Evolutionary conservation across 2,113 vertebrate genomes (phyloP).

Genomic region (Gnathochromis pfefferi): DNA sequence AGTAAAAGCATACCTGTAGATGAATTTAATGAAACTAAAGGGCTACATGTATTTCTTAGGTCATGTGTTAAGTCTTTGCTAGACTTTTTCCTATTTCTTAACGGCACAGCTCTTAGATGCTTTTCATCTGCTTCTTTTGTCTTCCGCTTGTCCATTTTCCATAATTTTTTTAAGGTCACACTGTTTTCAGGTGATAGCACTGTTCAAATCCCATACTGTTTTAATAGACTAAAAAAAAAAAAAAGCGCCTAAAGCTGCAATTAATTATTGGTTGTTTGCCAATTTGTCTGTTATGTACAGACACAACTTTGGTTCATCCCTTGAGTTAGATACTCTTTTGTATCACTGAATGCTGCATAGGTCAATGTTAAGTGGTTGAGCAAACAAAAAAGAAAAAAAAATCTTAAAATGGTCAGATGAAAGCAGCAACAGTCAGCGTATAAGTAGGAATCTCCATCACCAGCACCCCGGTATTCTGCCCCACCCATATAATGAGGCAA

Average conservation of each 20-base stretch:
- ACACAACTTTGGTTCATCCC: not conserved
- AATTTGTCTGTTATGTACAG: not conserved
- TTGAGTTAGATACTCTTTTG: not conserved
- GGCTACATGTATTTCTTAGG: not conserved
- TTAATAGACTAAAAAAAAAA: not conserved
- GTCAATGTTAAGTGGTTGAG: not conserved
- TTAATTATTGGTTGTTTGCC: not conserved
- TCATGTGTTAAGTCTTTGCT: not conserved
- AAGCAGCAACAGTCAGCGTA: too few species aligned
- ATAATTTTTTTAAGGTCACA: not conserved
- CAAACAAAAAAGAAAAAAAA: not conserved
- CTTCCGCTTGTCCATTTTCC: not conserved
- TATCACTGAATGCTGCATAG: not conserved
- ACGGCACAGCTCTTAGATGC: not conserved
- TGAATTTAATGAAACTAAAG: not conserved
- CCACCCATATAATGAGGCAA: too few species aligned
- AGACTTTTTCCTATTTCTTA: not conserved
- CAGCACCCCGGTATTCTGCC: too few species aligned
- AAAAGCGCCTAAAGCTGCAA: not conserved
- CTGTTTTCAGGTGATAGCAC: not conserved
- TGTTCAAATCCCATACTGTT: too few species aligned
- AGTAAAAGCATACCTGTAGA: not conserved
- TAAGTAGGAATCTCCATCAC: too few species aligned
- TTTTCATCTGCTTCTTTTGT: not conserved
- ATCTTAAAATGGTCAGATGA: too few species aligned